Evolutionary conservation across 2,888 invertebrate species (phyloP).

Genomic region (Steinernema scapterisci): DNA sequence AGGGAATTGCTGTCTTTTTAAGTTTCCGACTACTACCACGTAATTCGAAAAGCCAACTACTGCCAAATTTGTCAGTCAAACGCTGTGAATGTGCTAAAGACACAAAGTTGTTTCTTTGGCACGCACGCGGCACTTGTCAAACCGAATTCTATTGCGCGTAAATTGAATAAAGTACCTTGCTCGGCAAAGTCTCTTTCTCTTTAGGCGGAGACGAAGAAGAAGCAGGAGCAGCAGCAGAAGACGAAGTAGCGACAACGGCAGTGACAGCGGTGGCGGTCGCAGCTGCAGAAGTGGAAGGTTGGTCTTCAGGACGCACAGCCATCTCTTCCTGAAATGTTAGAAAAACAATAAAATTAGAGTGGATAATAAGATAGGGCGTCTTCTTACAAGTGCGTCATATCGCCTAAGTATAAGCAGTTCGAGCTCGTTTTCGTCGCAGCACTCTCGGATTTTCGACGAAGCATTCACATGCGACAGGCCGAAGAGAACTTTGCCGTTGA

Average conservation of each 20-base stretch:
- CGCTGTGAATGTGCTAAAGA: conserved; percentile 27
- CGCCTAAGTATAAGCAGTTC: conserved; percentile 48
- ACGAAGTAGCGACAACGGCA: not conserved
- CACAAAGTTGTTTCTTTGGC: conserved; percentile 13
- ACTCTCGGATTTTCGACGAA: conserved; percentile 85
- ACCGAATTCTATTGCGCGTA: conserved; percentile 25
- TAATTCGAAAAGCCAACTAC: not conserved
- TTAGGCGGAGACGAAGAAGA: too few relatives aligned
- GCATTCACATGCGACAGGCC: conserved; percentile 95
- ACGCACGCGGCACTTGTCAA: conserved; percentile 10
- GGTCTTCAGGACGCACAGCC: conserved; percentile 24
- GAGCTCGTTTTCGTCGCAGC: conserved; percentile 53
- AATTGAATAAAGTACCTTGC: conserved; percentile 29
- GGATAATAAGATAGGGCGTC: not conserved
- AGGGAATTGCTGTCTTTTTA: too few relatives aligned
- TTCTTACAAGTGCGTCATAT: not conserved
- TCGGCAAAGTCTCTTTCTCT: not conserved
- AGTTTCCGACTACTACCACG: too few relatives aligned
- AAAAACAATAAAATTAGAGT: not conserved
- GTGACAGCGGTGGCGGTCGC: not conserved
- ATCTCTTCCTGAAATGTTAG: not conserved
- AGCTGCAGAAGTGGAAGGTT: conserved; percentile 1
- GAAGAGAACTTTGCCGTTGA: conserved; percentile 89
- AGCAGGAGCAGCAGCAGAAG: not conserved
- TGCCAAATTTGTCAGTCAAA: conserved; percentile 9